Base-by-base conservation (phyloP, 2,113 vertebrate genomes). In the Triplophysa rosa region DNA sequence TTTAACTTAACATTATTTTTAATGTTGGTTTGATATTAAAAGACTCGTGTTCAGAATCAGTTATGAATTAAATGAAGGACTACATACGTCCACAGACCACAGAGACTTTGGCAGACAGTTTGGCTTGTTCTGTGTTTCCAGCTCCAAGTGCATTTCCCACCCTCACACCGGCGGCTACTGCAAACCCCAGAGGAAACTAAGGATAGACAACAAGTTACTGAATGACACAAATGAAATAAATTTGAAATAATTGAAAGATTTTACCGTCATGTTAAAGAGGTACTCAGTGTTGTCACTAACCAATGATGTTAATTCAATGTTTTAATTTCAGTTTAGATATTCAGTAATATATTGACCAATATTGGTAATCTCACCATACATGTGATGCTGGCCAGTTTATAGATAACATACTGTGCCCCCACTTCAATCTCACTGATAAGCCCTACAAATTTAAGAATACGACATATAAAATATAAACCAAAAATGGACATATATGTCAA, bases 61-160 rank as follows among this genome's bases (percentile, higher is more conserved):
- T 54, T 54, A 14, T 17, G 6, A 17, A 13, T 52, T 19, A 16
- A 54, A 19, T 16, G 17, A 4, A 56, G 17, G 14, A 56, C 16
- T 6, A n/a, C 52, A 56, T 88, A 96, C 94, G 61, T 91, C 93
- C 40, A 64, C 92, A 95, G 58, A 94, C 80, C 65, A 95, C 23
- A 0, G 92, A 89, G 0, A 92, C 88, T 83, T 92, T 84, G 67
- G 92, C 89, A 9, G 95, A 94, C 17, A 88, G 82, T 67, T 87
- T 93, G 19, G 94, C 95, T 84, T 93, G 92, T 61, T 91, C 84
- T 0, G 85, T 88, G 59, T 94, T 87, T 29, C 95, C 95, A 0
- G 91, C 94, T n/a, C 95, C 95, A 11, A 97, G 86, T 64, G 95
- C 94, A 2, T 93, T 95, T 83, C 95, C 96, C 66, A 97, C 93